phyloP scores from a whole-genome alignment of 1,140 invertebrate species.

The Caenorhabditis brenneri region DNA sequence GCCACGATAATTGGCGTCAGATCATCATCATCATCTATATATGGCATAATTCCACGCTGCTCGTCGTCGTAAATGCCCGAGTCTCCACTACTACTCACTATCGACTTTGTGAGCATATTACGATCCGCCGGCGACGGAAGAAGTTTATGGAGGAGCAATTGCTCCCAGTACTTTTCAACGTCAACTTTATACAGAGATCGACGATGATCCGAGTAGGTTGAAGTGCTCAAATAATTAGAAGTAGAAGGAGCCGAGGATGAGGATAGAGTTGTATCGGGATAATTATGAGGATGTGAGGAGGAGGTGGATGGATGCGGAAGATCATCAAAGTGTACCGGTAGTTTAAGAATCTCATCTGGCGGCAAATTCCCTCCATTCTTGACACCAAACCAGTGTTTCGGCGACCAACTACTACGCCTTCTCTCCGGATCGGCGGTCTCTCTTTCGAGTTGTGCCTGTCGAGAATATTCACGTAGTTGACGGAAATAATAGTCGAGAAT shows the following conservation, averaged over 20 bases:
- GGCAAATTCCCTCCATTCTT: background rate
- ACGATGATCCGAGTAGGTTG: constrained; percentile 16
- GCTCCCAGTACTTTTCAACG: constrained; percentile 37
- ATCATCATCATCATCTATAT: constrained; percentile 48
- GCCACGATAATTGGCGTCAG: constrained; percentile 45
- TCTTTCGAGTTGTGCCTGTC: constrained; percentile 13
- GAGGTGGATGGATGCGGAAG: background rate
- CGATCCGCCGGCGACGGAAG: constrained; percentile 14
- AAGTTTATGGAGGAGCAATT: constrained; percentile 30
- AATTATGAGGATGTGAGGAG: background rate
- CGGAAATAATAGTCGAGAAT: constrained; percentile 50
- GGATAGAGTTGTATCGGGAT: constrained; percentile 13
- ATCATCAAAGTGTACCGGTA: constrained; percentile 5
- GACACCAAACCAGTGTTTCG: background rate
- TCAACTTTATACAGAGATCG: constrained; percentile 21
- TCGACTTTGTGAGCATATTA: constrained; percentile 38
- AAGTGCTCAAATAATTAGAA: constrained; percentile 29
- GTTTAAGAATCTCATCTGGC: constrained; percentile 4
- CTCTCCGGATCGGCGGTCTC: background rate
- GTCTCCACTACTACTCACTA: constrained; percentile 38
- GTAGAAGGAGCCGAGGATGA: background rate
- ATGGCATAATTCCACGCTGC: background rate
- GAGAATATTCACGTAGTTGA: constrained; percentile 35
- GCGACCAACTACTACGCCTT: constrained; percentile 22
- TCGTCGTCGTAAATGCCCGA: constrained; percentile 27